Evolutionary conservation across 2,113 vertebrate species (phyloP).

Genomic region (Bujurquina vittata): DNA sequence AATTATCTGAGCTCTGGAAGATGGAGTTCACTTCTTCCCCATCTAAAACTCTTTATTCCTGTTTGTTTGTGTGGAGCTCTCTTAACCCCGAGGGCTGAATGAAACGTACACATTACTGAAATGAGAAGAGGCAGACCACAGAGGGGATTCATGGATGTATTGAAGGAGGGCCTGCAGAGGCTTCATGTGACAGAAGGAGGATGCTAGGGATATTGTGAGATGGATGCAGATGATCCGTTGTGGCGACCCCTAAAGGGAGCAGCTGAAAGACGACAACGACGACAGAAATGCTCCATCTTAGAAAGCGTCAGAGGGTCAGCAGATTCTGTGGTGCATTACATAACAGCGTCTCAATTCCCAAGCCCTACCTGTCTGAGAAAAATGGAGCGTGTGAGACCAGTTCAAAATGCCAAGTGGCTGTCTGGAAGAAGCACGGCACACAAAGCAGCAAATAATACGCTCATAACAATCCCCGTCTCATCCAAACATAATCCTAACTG

Average conservation of each 20-base stretch:
- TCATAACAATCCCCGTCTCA: conserved; percentile 27
- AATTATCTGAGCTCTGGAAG: background rate
- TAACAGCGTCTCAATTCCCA: conserved; percentile 24
- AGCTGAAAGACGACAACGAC: background rate
- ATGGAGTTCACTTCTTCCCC: background rate
- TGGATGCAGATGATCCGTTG: background rate
- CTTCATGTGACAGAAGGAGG: background rate
- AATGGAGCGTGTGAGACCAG: conserved; percentile 7
- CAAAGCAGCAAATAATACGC: conserved; percentile 11
- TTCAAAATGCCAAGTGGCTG: conserved; percentile 10
- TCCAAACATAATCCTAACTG: conserved; percentile 1
- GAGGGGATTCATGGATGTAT: background rate
- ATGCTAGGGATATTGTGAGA: background rate
- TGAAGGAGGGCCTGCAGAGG: background rate
- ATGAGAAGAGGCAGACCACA: conserved; percentile 1
- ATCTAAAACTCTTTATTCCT: background rate
- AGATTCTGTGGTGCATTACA: conserved; percentile 25
- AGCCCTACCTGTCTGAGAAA: conserved; percentile 43
- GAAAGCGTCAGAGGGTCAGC: conserved; percentile 39
- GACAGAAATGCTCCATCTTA: conserved; percentile 24
- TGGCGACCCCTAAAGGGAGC: background rate
- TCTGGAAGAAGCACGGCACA: conserved; percentile 2
- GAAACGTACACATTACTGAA: conserved; percentile 28
- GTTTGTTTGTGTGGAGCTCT: background rate
- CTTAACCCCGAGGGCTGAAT: background rate